Base-by-base conservation (phyloP, 2,113 vertebrate species). In the Falcunculus frontatus region DNA sequence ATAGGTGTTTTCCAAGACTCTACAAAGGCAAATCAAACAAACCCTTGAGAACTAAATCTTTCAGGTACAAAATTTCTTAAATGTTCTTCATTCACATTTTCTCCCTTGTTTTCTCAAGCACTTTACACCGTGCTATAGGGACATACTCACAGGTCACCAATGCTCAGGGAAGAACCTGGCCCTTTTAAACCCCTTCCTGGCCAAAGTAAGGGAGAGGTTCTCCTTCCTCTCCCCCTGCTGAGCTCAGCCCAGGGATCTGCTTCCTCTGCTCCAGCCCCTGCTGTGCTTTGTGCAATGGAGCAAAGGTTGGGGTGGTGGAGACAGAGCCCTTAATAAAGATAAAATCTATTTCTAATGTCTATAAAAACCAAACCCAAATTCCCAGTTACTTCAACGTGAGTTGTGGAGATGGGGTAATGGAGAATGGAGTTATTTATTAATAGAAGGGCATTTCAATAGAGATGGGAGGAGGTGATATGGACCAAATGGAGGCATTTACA, bases 391-490 rank as follows among this genome's bases (percentile, higher is more conserved):
- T 94, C 94, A 93, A 77, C 64, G 56, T 96, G 96, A 95, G 89
- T 69, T 67, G 89, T 87, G 79, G 89, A 74, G 87, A 87, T 77
- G 79, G 95, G 44, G 94, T 84, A 97, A 96, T 94, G 96, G 95
- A 91, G 95, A 89, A 94, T 69, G 56, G 72, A 94, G 97, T 97
- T 97, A 97, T 97, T 97, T 97, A 97, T 97, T 97, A 97, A 97
- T 97, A 97, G 97, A 95, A 96, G 96, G 92, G 95, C 79, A 97
- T 97, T 97, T 96, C 96, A 96, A 62, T 69, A 90, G 86, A 94
- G 97, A 97, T 97, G 17, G 9, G 53, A 95, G 84, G 55, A 93
- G 73, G 49, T 42, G 97, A 97, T 97, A 97, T 0, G 7, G 65
- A 59, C 88, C 90, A 96, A 97, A 97, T 95, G 89, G 94, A 96